phyloP scores from a whole-genome alignment of 2,888 invertebrate genomes.

The Tinea semifulvella region DNA sequence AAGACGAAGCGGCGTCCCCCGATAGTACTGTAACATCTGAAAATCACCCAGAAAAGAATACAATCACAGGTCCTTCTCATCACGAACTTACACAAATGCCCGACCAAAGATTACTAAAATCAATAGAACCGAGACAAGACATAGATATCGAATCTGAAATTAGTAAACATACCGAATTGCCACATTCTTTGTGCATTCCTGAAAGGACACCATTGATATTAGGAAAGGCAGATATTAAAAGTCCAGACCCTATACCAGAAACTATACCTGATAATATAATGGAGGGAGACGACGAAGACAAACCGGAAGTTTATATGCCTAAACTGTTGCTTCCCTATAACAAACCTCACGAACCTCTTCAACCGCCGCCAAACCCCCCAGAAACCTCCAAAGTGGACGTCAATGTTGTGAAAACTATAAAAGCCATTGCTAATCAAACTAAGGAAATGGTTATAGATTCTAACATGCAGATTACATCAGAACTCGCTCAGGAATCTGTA shows the following conservation, averaged over 20 bases:
- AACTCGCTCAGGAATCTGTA: slow-evolving; percentile 69
- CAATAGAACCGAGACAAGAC: slow-evolving; percentile 36
- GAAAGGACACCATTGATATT: slow-evolving; percentile 50
- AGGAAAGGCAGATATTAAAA: slow-evolving; percentile 58
- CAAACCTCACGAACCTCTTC: slow-evolving; percentile 26
- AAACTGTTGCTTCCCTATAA: slow-evolving; percentile 44
- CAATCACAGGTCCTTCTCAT: slow-evolving; percentile 26
- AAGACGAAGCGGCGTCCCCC: slow-evolving; percentile 72
- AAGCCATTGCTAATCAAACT: slow-evolving; percentile 64
- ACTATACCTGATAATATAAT: slow-evolving; percentile 61
- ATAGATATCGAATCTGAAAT: slow-evolving; percentile 61
- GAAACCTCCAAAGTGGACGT: slow-evolving; percentile 33
- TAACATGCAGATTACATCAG: slow-evolving; percentile 64
- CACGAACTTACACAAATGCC: slow-evolving; percentile 29
- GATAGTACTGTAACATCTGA: slow-evolving; percentile 53
- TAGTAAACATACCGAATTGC: slow-evolving; percentile 58
- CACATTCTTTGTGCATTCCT: slow-evolving; percentile 45
- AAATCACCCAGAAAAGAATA: slow-evolving; percentile 30
- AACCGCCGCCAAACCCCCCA: slow-evolving; percentile 21
- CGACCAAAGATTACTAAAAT: slow-evolving; percentile 17
- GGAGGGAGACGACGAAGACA: slow-evolving; percentile 58
- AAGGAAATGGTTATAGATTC: slow-evolving; percentile 65
- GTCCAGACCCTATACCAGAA: slow-evolving; percentile 59
- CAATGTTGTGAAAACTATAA: slow-evolving; percentile 59
- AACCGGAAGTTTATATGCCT: slow-evolving; percentile 46